Evolutionary conservation across 2,797 vertebrate genomes (phyloP).

Genomic region (Antrozous pallidus): DNA sequence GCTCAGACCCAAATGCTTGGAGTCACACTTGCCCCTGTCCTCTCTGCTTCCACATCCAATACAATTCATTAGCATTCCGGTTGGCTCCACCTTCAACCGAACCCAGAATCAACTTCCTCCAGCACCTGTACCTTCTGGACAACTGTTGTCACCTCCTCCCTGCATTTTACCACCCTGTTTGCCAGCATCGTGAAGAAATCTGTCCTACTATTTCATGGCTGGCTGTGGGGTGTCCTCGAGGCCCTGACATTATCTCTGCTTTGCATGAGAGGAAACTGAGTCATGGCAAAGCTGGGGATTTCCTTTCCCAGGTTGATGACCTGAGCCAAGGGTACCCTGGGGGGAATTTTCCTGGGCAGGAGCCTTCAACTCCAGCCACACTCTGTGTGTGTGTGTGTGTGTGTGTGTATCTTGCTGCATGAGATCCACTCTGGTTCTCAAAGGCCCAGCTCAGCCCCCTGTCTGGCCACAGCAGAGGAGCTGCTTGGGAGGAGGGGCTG

Average conservation of each 20-base stretch:
- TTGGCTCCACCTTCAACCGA: neutral
- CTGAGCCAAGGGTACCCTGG: neutral
- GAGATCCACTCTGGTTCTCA: neutral
- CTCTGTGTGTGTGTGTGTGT: too few species aligned
- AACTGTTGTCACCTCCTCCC: neutral
- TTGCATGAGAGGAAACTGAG: neutral
- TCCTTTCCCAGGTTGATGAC: neutral
- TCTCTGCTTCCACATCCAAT: neutral
- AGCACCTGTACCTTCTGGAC: neutral
- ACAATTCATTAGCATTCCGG: neutral
- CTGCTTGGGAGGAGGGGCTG: neutral
- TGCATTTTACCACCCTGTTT: neutral
- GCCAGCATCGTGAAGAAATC: neutral
- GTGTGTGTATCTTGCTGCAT: neutral
- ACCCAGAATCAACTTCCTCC: neutral
- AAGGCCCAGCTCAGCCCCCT: neutral
- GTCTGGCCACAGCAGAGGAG: neutral
- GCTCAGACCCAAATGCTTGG: neutral
- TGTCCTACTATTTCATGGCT: neutral
- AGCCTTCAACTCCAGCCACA: neutral
- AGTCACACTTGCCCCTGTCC: neutral
- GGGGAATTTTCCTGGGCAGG: neutral
- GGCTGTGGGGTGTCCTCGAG: neutral
- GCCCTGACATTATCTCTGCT: neutral
- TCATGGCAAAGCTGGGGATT: fast-evolving